These are phyloP conservation scores for Oreochromis aureus DNA, from an alignment of 2,113 vertebrate genomes.

Conservation along the genomic window DNA sequence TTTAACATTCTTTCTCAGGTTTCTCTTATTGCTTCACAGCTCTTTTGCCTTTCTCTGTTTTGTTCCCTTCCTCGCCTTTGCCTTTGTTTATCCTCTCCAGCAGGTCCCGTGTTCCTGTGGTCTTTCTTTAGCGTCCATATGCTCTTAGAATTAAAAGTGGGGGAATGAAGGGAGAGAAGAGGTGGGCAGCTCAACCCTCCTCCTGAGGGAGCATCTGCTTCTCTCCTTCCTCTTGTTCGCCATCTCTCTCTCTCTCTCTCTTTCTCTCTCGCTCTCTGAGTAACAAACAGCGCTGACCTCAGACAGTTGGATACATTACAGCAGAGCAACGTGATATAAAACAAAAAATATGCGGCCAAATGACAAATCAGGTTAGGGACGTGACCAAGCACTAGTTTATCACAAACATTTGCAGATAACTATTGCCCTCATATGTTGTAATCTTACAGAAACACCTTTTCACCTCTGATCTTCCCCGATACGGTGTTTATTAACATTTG, in stretches of 20 bases:
- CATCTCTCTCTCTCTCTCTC: slow-evolving; percentile 14
- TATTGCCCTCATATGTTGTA: neutral
- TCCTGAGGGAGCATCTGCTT: slow-evolving; percentile 72
- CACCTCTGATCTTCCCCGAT: neutral
- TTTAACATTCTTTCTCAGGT: neutral
- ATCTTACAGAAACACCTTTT: slow-evolving; percentile 10
- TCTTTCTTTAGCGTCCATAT: slow-evolving; percentile 59
- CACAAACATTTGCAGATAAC: slow-evolving; percentile 10
- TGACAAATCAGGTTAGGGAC: slow-evolving; percentile 47
- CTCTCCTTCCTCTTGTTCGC: slow-evolving; percentile 38
- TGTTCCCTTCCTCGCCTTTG: neutral
- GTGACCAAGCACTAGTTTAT: slow-evolving; percentile 9
- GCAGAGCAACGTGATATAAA: slow-evolving; percentile 51
- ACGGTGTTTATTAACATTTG: neutral
- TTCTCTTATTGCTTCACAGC: neutral
- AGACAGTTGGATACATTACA: slow-evolving; percentile 50
- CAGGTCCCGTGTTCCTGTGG: slow-evolving; percentile 30
- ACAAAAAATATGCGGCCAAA: slow-evolving; percentile 34
- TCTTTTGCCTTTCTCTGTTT: neutral
- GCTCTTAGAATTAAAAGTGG: slow-evolving; percentile 48
- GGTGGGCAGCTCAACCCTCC: slow-evolving; percentile 52
- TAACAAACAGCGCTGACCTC: slow-evolving; percentile 60
- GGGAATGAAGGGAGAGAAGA: slow-evolving; percentile 9
- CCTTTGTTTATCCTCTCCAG: slow-evolving; percentile 36
- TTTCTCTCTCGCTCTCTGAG: slow-evolving; percentile 15